Percentiles rank a stretch among this genome's conserved stretches.
These are phyloP conservation scores for Dinoponera quadriceps DNA, from an alignment of 1,140 invertebrate genomes.

Conservation along the genomic window DNA sequence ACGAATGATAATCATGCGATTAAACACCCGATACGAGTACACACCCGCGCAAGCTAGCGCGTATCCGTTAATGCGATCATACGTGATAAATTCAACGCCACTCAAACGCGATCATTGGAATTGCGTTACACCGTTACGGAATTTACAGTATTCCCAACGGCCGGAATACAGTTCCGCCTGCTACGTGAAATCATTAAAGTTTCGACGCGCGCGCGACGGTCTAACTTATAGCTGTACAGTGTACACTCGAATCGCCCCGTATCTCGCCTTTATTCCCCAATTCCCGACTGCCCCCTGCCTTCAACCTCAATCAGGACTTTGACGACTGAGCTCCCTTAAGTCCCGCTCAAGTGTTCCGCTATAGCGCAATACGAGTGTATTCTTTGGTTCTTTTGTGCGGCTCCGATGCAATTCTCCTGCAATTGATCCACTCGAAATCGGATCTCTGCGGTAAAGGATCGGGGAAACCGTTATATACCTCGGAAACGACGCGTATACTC, in stretches of 20 bases:
- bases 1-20: conserved; percentile 55
- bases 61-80: conserved; percentile 40
- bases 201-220: conserved; percentile 42
- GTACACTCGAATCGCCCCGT: background rate
- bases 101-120: conserved; percentile 43
- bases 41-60: conserved; percentile 13
- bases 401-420: conserved; percentile 25
- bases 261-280: conserved; percentile 38
- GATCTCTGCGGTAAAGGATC: conserved; percentile 27
- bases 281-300: conserved; percentile 23
- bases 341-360: conserved; percentile 3
- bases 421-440: conserved; percentile 37
- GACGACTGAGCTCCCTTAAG: conserved; percentile 44
- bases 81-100: conserved; percentile 59
- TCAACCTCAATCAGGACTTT: conserved; percentile 39
- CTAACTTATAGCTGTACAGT: conserved; percentile 32
- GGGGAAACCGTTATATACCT: background rate
- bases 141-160: conserved; percentile 23
- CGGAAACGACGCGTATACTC: background rate
- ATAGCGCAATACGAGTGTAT: conserved; percentile 2
- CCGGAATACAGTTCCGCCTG: background rate
- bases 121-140: conserved; percentile 40
- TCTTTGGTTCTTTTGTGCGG: conserved; percentile 44
- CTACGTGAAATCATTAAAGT: conserved; percentile 40
- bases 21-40: conserved; percentile 27